Evolutionary conservation across 2,113 vertebrate species (phyloP), one percentile per base, ranked within the genome.

Genomic region (Azemiops feae): DNA sequence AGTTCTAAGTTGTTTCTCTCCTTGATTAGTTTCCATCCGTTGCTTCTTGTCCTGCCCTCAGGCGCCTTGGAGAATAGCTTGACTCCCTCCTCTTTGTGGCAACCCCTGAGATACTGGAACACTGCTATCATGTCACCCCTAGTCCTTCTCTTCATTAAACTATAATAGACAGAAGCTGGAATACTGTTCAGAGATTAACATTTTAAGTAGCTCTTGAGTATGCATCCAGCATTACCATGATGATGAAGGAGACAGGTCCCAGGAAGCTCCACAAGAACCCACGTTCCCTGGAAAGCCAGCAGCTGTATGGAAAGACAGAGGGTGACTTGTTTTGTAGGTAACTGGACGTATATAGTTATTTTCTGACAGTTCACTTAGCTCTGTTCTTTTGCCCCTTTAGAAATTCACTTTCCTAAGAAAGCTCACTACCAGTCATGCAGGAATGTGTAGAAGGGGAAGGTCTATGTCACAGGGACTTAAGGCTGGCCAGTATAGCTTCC

Each of bases 231-330:
- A 39, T 93, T 93, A 93, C 92, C 92, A 90, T 27, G n/a, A 93
- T 90, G 81, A 93, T 93, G 47, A 90, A 30, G 47, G 81, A 39
- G 55, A 93, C 81, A 8, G 92, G 92, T 60, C 74, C 92, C 55
- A 93, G 57, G 47, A 93, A 93, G n/a, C 92, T 93, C 92, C 92
- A 93, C 5, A 87, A 57, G n/a, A 93, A 93, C 45, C 92, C 92
- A 43, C 3, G 16, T 2, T 90, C 81, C 47, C n/a, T 64, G 58
- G 55, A 11, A 52, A 93, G 92, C 92, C 92, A 93, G 45, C 92
- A 93, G n/a, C 92, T 93, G 55, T 43, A 16, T 45, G 25, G 16
- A 87, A 90, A 53, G 34, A 16, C 25, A 90, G 30, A 89, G 8
- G 47, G 45, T 93, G 27, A 90, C 9, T 60, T 16, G 34, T 89